Evolutionary conservation across 2,113 vertebrate species (phyloP), one percentile per base, ranked within the genome.

Genomic region (Onychostoma macrolepis): DNA sequence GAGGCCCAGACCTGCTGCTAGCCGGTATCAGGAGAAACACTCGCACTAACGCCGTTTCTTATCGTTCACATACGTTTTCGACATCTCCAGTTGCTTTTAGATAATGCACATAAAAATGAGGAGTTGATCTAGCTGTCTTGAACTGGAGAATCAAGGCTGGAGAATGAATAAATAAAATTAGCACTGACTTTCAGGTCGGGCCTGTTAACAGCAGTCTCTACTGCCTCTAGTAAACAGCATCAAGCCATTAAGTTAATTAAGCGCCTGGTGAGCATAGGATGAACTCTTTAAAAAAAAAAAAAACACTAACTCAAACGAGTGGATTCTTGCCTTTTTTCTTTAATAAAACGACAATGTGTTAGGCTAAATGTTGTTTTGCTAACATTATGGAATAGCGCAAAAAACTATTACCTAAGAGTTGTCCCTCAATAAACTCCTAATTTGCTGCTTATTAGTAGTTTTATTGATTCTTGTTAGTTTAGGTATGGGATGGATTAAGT

Each of bases 1-100:
- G 58, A 43, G 80, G 80, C 58, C 80, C 79, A 5, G 24, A 50
- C 43, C 28, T n/a, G 56, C 56, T 58, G 56, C 56, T 58, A 58
- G 77, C 77, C 21, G 63, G 33, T 80, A 80, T 80, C 78, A 41
- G 53, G 0, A 63, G 11, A 61, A 80, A 80, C 78, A 80, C 24
- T 80, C 53, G 21, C 48, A 4, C 8, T 24, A 12, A 61, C 77
- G 6, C 30, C 0, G 26, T 63, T 53, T 61, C 80, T 82, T 82
- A 82, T 82, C 80, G 15, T 45, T 12, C 24, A 45, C 58, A 43
- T 0, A 45, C 2, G 58, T 6, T 21, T 43, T 2, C 11, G 6
- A 1, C 3, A 26, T 1, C 28, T 33, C 9, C 2, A 28, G n/a
- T 4, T 38, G 48, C 10, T 1, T 41, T 38, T 45, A 82, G 41